Conservation (phyloP, 2,113 vertebrate species). For the Psettodes erumei region DNA sequence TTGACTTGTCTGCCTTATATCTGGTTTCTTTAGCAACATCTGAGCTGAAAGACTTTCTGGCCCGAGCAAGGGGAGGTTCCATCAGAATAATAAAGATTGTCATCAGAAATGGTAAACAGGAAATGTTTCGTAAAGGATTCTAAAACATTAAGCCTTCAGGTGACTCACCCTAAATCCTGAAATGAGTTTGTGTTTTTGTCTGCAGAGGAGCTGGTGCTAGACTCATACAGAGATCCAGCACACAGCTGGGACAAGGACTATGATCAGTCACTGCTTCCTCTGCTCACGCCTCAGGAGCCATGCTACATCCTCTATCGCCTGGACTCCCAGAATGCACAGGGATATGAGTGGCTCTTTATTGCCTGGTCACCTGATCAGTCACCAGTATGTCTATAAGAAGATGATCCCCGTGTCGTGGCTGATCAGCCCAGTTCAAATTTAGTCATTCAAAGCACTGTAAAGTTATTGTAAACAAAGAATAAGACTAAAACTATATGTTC, state of each 20-base stretch:
- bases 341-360: constrained; percentile 97
- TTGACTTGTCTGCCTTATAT: constrained; percentile 83
- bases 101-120: constrained; percentile 93
- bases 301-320: constrained; percentile 97
- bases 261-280: constrained; percentile 88
- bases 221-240: constrained; percentile 87
- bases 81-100: constrained; percentile 94
- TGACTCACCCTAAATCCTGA: not conserved
- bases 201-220: constrained; percentile 96
- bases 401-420: not conserved
- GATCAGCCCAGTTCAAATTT: not conserved
- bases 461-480: not conserved
- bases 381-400: constrained; percentile 84
- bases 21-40: constrained; percentile 92
- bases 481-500: not conserved
- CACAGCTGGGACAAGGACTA: constrained; percentile 95
- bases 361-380: constrained; percentile 99
- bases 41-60: constrained; percentile 94
- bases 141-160: not conserved
- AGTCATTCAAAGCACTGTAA: not conserved
- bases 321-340: constrained; percentile 95
- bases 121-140: not conserved
- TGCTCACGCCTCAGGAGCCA: constrained; percentile 90
- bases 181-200: constrained; percentile 27
- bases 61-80: constrained; percentile 90